These are phyloP conservation scores for Lithobates sylvaticus DNA, from an alignment of 2,797 vertebrate species.

Conservation along the genomic window DNA sequence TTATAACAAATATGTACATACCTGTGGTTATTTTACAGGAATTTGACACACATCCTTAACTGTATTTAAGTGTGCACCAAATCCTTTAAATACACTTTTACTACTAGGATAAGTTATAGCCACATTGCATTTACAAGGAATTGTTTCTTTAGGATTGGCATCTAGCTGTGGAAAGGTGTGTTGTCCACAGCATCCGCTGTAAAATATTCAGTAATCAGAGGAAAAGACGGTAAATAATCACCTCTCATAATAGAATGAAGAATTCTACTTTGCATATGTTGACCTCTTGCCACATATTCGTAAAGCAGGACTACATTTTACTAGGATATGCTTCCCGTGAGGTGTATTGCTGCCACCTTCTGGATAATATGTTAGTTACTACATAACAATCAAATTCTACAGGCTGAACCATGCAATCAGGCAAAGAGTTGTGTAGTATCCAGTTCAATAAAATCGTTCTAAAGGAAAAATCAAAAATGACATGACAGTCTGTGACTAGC, in stretches of 20 bases:
- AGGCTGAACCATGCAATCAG: no score
- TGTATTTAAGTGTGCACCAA: not conserved
- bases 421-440: no score
- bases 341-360: slow-evolving; percentile 25
- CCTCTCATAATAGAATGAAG: not conserved
- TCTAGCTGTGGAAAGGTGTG: not conserved
- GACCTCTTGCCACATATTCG: not conserved
- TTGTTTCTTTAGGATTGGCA: not conserved
- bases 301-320: not conserved
- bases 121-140: not conserved
- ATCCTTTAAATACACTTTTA: not conserved
- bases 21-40: not conserved
- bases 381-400: no score
- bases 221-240: not conserved
- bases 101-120: not conserved
- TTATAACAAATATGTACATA: not conserved
- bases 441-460: no score
- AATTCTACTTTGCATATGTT: not conserved
- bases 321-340: not conserved
- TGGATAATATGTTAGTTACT: not conserved
- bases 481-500: no score
- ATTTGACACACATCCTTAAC: not conserved
- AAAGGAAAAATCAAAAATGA: no score
- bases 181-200: slow-evolving; percentile 10
- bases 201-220: not conserved